Conservation (phyloP, 37 sponge, comb jelly and placozoan species). For the Eunapius fragilis region DNA sequence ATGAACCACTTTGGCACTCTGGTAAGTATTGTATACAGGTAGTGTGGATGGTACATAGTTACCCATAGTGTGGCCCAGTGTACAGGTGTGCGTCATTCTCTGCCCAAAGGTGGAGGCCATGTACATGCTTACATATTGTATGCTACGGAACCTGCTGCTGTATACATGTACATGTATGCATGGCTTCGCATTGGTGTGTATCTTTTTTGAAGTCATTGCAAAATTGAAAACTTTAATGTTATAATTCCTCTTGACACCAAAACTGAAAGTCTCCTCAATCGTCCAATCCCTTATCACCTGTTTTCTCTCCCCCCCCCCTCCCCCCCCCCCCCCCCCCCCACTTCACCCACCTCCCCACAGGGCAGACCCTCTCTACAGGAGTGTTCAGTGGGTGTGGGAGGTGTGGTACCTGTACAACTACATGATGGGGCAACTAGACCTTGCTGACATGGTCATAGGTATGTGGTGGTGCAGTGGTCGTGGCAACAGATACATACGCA, state of each 20-base stretch:
- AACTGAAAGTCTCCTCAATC: too few species aligned
- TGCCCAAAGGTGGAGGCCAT: too few species aligned
- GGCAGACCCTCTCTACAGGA: constrained; percentile 24
- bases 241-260: too few species aligned
- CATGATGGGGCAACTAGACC: constrained; percentile 43
- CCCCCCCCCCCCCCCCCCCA: not conserved
- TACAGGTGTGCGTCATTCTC: too few species aligned
- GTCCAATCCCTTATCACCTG: constrained; percentile 19
- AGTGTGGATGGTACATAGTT: not conserved
- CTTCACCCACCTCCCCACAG: not conserved
- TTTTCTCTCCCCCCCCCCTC: not conserved
- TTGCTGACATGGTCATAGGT: constrained; percentile 33
- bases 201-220: too few species aligned
- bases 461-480: not conserved
- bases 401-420: constrained; percentile 79
- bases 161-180: constrained; percentile 10
- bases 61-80: too few species aligned
- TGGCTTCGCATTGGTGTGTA: too few species aligned
- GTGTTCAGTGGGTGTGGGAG: constrained; percentile 72
- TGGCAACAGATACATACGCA: too few species aligned
- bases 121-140: too few species aligned
- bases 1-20: too few species aligned
- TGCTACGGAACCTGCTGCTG: too few species aligned
- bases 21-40: not conserved
- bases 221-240: too few species aligned